These are phyloP conservation scores for Cottus gobio DNA, from an alignment of 2,113 vertebrate genomes.

Conservation along the genomic window DNA sequence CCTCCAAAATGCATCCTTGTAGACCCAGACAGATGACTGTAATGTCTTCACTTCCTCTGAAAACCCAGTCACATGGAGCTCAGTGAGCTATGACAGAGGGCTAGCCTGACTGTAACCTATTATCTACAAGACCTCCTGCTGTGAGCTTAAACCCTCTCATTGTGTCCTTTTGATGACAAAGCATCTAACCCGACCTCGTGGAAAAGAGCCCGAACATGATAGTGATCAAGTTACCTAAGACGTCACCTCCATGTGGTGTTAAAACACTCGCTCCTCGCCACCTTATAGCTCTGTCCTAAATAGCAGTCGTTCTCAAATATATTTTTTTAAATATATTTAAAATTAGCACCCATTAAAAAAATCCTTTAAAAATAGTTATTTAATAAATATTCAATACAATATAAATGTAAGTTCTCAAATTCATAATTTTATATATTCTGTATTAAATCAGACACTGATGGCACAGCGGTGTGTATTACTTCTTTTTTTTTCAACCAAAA, in stretches of 20 bases:
- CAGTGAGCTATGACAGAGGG: conserved; percentile 41
- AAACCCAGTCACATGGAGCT: conserved; percentile 49
- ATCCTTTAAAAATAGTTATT: too few relatives aligned
- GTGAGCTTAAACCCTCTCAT: conserved; percentile 30
- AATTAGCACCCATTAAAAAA: too few relatives aligned
- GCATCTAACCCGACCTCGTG: conserved; percentile 21
- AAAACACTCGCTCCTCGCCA: conserved; percentile 26
- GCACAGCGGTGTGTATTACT: too few relatives aligned
- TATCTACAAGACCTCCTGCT: conserved; percentile 67
- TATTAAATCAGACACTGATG: too few relatives aligned
- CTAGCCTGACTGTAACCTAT: conserved; percentile 59
- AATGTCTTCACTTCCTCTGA: conserved; percentile 63
- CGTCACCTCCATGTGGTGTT: conserved; percentile 35
- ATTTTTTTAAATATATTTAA: too few relatives aligned
- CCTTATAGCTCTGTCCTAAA: conserved; percentile 1
- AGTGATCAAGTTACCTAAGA: conserved; percentile 43
- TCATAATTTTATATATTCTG: too few relatives aligned
- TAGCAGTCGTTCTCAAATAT: not conserved
- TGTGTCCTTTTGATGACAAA: conserved; percentile 55
- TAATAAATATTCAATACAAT: too few relatives aligned
- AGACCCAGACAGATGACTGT: conserved; percentile 69
- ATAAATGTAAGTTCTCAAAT: too few relatives aligned
- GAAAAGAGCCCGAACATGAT: conserved; percentile 46
- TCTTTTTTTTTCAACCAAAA: too few relatives aligned
- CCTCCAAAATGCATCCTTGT: conserved; percentile 61